Base-by-base conservation (phyloP, 2,888 invertebrate species). In the Diachrysia chrysitis region DNA sequence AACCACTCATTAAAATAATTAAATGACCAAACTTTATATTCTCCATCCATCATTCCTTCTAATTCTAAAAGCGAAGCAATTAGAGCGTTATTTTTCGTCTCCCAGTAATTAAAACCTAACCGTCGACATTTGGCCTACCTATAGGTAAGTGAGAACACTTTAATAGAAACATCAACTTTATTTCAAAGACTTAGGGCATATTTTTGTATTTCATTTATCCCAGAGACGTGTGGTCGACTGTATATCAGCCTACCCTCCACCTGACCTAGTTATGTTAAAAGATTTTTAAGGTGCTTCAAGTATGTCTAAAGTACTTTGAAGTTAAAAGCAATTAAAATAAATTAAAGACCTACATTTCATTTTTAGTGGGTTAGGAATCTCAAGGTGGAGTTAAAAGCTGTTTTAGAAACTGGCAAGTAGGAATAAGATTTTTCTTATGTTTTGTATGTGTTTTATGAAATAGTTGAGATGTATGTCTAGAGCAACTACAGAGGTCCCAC, bases 271-370 rank as follows among this genome's bases (percentile, higher is more conserved):
- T 76, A 60, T 60, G n/a, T 10, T 32, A 0, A 37, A 37, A 63
- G 23, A 9, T 42, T 56, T 46, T 19, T 21, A 29, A 62, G 48
- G 65, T 21, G 65, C 37, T 25, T 37, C 56, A 35, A 71, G 46
- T 48, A 54, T 56, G 53, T 61, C 58, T 16, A 16, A 53, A 69
- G 42, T 29, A 29, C 37, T 65, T 64, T 48, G 37, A 58, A 59
- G 23, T 25, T 16, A 63, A 46, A 53, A 70, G 54, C 76, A 73
- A 75, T 75, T 73, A 70, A 64, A 61, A 61, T 46, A 54, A 25
- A 17, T 23, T 56, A 75, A 46, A 12, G 17, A 17, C 51, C 32
- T 51, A 55, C 54, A 14, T 37, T 37, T 37, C 14, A 37, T 14
- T n/a, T 42, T 37, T 37, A 37, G 37, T 37, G 37, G 37, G 37